Conservation (phyloP, 2,888 invertebrate species). For the Chalcis sispes region DNA sequence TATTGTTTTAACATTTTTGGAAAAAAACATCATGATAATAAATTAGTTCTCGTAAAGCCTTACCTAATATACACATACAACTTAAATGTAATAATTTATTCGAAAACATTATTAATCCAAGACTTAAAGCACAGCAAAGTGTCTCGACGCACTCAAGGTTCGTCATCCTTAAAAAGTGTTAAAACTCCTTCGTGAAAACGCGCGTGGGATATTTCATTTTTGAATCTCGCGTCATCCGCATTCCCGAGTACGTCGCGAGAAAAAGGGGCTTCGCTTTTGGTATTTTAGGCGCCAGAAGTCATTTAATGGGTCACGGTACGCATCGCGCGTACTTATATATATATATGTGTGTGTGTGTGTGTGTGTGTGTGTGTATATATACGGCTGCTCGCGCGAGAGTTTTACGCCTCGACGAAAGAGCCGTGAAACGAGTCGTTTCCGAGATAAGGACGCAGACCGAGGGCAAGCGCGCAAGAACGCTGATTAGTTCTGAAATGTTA, state of each 20-base stretch:
- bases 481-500: constrained; percentile 67
- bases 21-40: no score
- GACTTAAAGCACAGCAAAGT: constrained; percentile 2
- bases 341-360: background rate
- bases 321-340: no score
- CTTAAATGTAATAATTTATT: no score
- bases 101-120: no score
- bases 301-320: no score
- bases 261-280: background rate
- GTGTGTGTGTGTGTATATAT: background rate
- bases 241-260: no score
- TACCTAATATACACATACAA: no score
- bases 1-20: no score
- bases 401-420: background rate
- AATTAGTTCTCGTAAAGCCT: no score
- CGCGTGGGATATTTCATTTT: no score
- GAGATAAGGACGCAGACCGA: background rate
- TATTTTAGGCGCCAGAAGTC: constrained; percentile 11
- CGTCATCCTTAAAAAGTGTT: constrained; percentile 27
- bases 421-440: background rate
- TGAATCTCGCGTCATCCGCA: no score
- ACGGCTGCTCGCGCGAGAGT: background rate
- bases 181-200: background rate
- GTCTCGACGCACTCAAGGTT: constrained; percentile 6
- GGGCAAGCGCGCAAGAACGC: constrained; percentile 57